Evolutionary conservation across 2,797 vertebrate genomes (phyloP).

Genomic region (Spinus olivaceus): DNA sequence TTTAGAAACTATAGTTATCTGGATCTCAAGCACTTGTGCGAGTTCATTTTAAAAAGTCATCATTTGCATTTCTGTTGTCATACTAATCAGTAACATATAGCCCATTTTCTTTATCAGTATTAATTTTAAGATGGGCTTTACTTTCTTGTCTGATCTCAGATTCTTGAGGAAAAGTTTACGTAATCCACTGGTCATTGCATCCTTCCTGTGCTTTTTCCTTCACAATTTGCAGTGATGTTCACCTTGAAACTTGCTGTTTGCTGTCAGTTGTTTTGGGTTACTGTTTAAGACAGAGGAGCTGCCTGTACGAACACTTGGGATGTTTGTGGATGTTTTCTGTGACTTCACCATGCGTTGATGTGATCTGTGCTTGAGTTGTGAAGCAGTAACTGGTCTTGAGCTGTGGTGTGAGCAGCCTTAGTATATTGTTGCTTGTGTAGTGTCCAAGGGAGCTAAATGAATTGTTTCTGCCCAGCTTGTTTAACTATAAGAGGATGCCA

Average conservation of each 20-base stretch:
- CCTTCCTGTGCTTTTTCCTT: background rate
- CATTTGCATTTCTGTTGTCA: background rate
- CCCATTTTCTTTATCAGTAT: background rate
- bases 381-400: background rate
- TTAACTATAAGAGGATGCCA: background rate
- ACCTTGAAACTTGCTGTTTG: background rate
- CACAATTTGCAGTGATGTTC: rapidly evolving
- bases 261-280: background rate
- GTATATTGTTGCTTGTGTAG: background rate
- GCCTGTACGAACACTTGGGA: rapidly evolving
- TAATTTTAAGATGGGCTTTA: background rate
- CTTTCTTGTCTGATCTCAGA: background rate
- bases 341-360: background rate
- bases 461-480: background rate
- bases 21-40: background rate
- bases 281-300: background rate
- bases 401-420: background rate
- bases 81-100: background rate
- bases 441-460: background rate
- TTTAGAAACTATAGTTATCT: background rate
- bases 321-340: background rate
- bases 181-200: background rate
- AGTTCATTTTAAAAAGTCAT: background rate
- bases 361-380: background rate
- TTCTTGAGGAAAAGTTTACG: background rate